Base-by-base conservation (phyloP, 2,113 vertebrate species). In the Xyrauchen texanus region DNA sequence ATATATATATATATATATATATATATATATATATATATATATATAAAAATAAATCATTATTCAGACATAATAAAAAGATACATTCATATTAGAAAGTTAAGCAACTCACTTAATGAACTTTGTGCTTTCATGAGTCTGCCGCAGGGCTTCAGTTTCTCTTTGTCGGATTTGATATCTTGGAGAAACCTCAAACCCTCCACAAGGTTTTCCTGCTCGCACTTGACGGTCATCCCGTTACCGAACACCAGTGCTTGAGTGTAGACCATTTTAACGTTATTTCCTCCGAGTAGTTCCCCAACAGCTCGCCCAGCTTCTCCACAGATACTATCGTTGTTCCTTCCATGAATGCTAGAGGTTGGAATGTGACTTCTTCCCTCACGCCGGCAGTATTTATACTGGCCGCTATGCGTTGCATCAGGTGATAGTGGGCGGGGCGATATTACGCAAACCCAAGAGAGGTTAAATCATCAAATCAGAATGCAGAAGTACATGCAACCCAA, bases 211-310 rank as follows among this genome's bases (percentile, higher is more conserved):
- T 91, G 87, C 53, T 91, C 92, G 13, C 83, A 68, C 21, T 57
- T 7, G 5, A 70, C 71, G 1, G 84, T 42, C 46, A 81, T 12
- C 34, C 85, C 82, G 82, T 84, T 81, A 67, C 88, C 89, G 9
- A 88, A 87, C 7, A 88, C 85, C 45, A 89, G 34, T 70, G 90
- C 90, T 68, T 90, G 21, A 45, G 81, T 91, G 82, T 89, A 90
- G 13, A 91, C 91, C 92, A 93, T 93, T 70, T 61, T 49, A 42
- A 62, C 21, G 21, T 34, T 34, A 34, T 34, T 34, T 34, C 21
- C 21, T 34, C 21, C 47, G 9, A 9, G 16, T 64, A 13, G 15
- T 61, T 57, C 87, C 79, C 85, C 88, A 67, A 60, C 34, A 16
- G 76, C 0, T 46, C 73, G 10, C 42, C 83, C 85, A 78, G 78